Evolutionary conservation across 2,113 vertebrate species (phyloP).

Genomic region (Calypte anna): DNA sequence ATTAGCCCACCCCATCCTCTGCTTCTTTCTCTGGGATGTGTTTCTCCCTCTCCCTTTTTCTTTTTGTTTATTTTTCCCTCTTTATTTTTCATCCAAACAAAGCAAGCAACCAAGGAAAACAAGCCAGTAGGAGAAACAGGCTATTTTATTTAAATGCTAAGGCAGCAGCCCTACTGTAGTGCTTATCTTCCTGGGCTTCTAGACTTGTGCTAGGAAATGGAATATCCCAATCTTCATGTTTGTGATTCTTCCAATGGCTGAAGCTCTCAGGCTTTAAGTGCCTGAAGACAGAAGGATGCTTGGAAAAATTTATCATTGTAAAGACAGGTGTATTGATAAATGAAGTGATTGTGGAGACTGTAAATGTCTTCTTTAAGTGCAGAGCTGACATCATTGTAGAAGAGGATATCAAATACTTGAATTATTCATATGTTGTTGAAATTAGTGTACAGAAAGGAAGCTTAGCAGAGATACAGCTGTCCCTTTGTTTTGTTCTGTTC

Average conservation of each 20-base stretch:
- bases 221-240: background rate
- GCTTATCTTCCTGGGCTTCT: background rate
- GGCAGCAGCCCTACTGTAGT: background rate
- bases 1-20: background rate
- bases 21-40: background rate
- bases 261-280: background rate
- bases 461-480: conserved; percentile 62
- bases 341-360: background rate
- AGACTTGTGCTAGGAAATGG: background rate
- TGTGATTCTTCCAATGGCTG: background rate
- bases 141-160: background rate
- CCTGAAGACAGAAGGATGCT: background rate
- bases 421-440: conserved; percentile 55
- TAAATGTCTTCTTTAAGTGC: background rate
- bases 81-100: background rate
- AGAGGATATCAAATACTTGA: conserved; percentile 32
- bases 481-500: conserved; percentile 56
- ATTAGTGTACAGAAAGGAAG: conserved; percentile 25
- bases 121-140: background rate
- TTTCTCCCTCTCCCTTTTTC: background rate
- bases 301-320: background rate
- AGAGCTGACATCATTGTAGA: background rate
- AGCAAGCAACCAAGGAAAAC: background rate
- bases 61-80: background rate
- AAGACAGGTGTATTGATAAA: background rate